A percentile compares a stretch with the other conserved stretches of the same genome.
Conservation (phyloP, 2,113 vertebrate species). For the Chloropsis hardwickii region DNA sequence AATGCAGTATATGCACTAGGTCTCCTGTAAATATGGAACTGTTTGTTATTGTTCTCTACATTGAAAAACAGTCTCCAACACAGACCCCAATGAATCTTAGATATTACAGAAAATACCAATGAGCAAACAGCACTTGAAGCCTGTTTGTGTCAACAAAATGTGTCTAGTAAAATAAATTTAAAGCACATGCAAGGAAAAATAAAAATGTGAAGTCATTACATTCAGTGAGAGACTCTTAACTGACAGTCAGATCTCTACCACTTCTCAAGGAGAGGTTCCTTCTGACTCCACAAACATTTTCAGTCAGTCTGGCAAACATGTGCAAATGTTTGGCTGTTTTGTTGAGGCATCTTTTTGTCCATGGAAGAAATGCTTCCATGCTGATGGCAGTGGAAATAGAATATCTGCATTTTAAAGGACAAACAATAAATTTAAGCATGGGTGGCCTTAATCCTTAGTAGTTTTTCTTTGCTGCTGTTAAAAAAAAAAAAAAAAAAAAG, state of each 20-base stretch:
- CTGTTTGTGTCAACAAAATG: slow-evolving; percentile 49
- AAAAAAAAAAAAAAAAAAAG: slow-evolving; percentile 36
- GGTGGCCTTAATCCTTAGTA: slow-evolving; percentile 79
- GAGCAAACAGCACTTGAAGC: slow-evolving; percentile 53
- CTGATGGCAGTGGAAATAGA: slow-evolving; percentile 57
- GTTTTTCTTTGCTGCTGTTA: slow-evolving; percentile 77
- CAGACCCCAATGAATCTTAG: slow-evolving; percentile 64
- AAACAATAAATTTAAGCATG: slow-evolving; percentile 79
- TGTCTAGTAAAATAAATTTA: slow-evolving; percentile 42
- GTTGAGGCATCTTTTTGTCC: slow-evolving; percentile 55
- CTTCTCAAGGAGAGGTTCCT: slow-evolving; percentile 61
- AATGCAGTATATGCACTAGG: slow-evolving; percentile 60
- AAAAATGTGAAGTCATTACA: slow-evolving; percentile 41
- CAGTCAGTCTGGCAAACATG: slow-evolving; percentile 64
- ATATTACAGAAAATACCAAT: slow-evolving; percentile 58
- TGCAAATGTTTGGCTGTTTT: slow-evolving; percentile 62
- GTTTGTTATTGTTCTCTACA: slow-evolving; percentile 42
- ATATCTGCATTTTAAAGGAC: slow-evolving; percentile 75
- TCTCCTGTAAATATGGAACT: slow-evolving; percentile 65
- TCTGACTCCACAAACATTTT: slow-evolving; percentile 46
- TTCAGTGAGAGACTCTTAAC: slow-evolving; percentile 51
- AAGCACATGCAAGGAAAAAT: slow-evolving; percentile 72
- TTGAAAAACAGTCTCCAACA: slow-evolving; percentile 54
- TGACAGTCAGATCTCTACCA: slow-evolving; percentile 53
- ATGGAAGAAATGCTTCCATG: slow-evolving; percentile 62